Evolutionary conservation across 2,888 invertebrate genomes (phyloP).

Genomic region (Cybosia mesomella): DNA sequence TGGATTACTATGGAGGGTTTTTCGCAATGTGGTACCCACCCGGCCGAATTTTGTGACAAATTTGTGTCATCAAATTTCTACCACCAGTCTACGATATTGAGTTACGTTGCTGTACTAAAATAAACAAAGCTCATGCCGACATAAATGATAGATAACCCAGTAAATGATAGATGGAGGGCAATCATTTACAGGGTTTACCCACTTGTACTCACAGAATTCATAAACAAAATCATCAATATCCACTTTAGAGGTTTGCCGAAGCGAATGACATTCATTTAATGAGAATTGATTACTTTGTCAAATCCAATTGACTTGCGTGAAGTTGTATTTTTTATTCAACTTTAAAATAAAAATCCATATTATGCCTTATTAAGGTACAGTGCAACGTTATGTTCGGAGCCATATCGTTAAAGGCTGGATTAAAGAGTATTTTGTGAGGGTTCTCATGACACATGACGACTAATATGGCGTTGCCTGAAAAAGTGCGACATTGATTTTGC

Average conservation of each 20-base stretch:
- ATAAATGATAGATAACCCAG: conserved; percentile 20
- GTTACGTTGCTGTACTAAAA: neutral
- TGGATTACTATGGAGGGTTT: no score
- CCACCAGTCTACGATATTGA: no score
- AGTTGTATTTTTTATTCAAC: conserved; percentile 53
- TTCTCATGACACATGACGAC: conserved; percentile 27
- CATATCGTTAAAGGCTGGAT: conserved; percentile 64
- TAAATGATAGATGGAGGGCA: conserved; percentile 2
- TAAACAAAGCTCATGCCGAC: conserved; percentile 11
- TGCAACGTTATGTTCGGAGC: conserved; percentile 52
- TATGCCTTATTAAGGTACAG: conserved; percentile 62
- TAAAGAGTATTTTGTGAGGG: conserved; percentile 46
- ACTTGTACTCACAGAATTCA: conserved; percentile 20
- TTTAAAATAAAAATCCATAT: conserved; percentile 59
- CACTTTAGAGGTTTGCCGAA: conserved; percentile 39
- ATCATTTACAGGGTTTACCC: conserved; percentile 17
- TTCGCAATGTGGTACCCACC: no score
- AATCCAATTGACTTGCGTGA: conserved; percentile 70
- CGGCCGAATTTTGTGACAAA: no score
- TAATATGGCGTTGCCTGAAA: conserved; percentile 54
- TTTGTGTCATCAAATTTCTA: no score
- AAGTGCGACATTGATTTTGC: conserved; percentile 52
- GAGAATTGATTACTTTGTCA: conserved; percentile 47
- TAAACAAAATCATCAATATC: conserved; percentile 40
- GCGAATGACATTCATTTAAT: conserved; percentile 40